Evolutionary conservation across 64 coral and sea anemone species (phyloP).

Genomic region (Dendrophyllia cribrosa): DNA sequence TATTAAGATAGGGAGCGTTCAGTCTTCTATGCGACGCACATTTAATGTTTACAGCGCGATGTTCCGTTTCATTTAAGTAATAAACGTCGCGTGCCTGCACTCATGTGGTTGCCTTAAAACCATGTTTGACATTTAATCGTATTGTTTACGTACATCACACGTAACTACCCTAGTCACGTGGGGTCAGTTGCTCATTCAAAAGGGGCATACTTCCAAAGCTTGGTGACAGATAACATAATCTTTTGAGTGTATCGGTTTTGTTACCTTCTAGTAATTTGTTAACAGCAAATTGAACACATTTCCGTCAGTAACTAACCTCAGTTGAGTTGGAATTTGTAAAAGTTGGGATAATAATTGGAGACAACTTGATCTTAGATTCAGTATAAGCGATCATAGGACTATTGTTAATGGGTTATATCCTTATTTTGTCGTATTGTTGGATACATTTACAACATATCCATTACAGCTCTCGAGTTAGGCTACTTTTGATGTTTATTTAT

Average conservation of each 20-base stretch:
- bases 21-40: too few relatives aligned
- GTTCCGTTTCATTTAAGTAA: background rate
- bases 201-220: background rate
- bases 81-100: background rate
- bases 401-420: too few relatives aligned
- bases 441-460: constrained; percentile 4
- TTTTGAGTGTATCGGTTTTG: background rate
- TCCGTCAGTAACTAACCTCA: background rate
- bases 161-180: constrained; percentile 1
- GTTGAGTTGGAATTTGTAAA: background rate
- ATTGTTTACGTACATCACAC: constrained; percentile 17
- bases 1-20: background rate
- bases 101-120: background rate
- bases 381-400: too few relatives aligned
- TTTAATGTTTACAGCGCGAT: background rate
- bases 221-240: background rate
- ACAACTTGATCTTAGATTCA: too few relatives aligned
- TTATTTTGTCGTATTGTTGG: background rate
- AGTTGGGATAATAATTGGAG: too few relatives aligned
- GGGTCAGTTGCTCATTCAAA: background rate
- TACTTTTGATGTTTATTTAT: background rate
- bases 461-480: background rate
- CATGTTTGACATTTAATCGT: constrained; percentile 8
- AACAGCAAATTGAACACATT: background rate
- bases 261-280: background rate